phyloP scores from a whole-genome alignment of 2,113 vertebrate genomes.

The Xyliphius kryptos region DNA sequence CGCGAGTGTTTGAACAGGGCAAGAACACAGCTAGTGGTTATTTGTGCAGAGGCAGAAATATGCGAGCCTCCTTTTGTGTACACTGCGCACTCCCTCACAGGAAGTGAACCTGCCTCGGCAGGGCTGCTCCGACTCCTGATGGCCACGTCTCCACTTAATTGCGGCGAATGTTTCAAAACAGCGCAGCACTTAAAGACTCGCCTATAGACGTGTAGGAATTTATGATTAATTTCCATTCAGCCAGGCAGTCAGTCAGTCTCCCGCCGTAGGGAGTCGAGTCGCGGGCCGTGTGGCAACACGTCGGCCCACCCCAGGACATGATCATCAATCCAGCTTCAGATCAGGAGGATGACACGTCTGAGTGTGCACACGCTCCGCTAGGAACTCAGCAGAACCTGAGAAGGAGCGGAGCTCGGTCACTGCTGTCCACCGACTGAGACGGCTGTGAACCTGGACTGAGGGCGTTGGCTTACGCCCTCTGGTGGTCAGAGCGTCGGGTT shows the following conservation, averaged over 20 bases:
- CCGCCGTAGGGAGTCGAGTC: conserved; percentile 36
- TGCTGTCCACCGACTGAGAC: neutral
- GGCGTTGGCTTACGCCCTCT: too few relatives aligned
- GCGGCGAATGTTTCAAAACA: conserved; percentile 55
- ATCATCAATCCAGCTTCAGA: conserved; percentile 22
- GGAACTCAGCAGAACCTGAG: too few relatives aligned
- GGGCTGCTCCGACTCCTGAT: conserved; percentile 41
- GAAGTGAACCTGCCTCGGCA: conserved; percentile 42
- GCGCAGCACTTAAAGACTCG: conserved; percentile 49
- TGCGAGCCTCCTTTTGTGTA: conserved; percentile 30
- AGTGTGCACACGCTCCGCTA: too few relatives aligned
- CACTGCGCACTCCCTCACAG: conserved; percentile 14
- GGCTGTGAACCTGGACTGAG: too few relatives aligned
- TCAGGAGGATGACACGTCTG: conserved; percentile 17
- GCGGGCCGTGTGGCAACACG: conserved; percentile 44
- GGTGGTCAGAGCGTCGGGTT: too few relatives aligned
- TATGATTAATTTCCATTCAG: conserved; percentile 58
- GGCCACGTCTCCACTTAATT: conserved; percentile 49
- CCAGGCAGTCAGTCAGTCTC: conserved; percentile 53
- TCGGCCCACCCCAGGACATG: conserved; percentile 28
- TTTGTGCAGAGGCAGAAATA: conserved; percentile 46
- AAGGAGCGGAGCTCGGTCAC: too few relatives aligned
- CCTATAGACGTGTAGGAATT: conserved; percentile 61
- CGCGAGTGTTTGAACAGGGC: conserved; percentile 37
- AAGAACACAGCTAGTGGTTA: conserved; percentile 49